Conservation (phyloP, 2,888 invertebrate species). For the Brachyptera putata region DNA sequence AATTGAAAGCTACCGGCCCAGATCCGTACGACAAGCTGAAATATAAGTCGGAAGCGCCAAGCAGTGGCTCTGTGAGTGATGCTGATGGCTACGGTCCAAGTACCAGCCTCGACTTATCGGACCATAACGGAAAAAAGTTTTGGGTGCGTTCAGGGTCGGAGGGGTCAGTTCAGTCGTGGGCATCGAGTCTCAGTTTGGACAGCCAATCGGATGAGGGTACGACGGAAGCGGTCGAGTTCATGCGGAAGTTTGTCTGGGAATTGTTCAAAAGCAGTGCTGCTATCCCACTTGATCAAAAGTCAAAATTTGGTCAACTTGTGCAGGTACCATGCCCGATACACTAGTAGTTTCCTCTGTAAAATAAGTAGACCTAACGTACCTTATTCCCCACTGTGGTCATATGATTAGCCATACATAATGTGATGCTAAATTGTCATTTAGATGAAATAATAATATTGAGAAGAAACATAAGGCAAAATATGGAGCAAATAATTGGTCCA, state of each 20-base stretch:
- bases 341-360: not conserved
- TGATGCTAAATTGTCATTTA: too few species aligned
- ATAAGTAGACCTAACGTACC: too few species aligned
- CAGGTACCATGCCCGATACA: constrained; percentile 27
- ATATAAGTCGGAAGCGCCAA: constrained; percentile 44
- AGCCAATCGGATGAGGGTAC: constrained; percentile 55
- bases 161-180: constrained; percentile 60
- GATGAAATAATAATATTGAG: too few species aligned
- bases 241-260: constrained; percentile 61
- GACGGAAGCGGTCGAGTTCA: constrained; percentile 56
- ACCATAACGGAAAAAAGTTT: constrained; percentile 39
- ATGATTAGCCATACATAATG: too few species aligned
- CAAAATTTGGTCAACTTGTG: constrained; percentile 58
- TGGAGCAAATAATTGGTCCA: too few species aligned
- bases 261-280: constrained; percentile 55
- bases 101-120: constrained; percentile 54
- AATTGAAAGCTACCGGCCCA: constrained; percentile 45
- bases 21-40: constrained; percentile 49
- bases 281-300: constrained; percentile 60
- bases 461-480: too few species aligned
- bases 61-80: constrained; percentile 55
- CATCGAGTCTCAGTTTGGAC: constrained; percentile 58
- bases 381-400: too few species aligned
- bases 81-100: constrained; percentile 55
- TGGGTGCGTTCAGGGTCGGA: constrained; percentile 53